phyloP scores from a whole-genome alignment of 2,113 vertebrate species.

The Podarcis raffonei region DNA sequence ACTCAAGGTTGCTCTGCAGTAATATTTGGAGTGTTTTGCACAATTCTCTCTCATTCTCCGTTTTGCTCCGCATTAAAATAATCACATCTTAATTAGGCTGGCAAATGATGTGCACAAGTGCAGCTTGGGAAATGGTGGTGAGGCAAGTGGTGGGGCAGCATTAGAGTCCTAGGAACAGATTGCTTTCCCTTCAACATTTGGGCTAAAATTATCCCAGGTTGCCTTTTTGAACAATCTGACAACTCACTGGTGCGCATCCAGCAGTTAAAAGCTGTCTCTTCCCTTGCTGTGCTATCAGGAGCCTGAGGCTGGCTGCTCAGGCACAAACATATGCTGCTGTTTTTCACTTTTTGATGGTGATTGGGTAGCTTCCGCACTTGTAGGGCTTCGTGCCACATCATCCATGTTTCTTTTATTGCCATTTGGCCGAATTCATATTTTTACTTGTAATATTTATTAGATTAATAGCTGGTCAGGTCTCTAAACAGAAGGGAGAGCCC shows the following conservation, averaged over 20 bases:
- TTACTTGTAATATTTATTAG: neutral
- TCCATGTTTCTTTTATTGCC: neutral
- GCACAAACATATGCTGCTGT: neutral
- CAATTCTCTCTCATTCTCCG: too few species aligned
- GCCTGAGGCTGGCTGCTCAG: neutral
- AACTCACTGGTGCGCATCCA: neutral
- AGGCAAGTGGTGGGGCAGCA: neutral
- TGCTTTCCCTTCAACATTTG: neutral
- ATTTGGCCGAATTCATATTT: neutral
- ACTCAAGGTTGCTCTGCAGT: neutral
- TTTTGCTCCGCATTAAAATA: neutral
- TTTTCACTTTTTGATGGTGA: neutral
- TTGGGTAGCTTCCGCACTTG: neutral
- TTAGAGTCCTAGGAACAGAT: neutral
- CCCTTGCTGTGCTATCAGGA: neutral
- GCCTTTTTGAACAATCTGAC: neutral
- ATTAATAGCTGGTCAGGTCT: neutral
- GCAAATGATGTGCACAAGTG: neutral
- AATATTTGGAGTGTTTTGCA: neutral
- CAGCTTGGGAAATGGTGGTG: neutral
- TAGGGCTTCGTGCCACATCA: neutral
- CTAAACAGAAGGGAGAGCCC: neutral
- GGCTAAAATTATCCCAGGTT: neutral
- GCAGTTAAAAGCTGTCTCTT: neutral
- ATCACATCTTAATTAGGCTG: neutral